Evolutionary conservation across 2,113 vertebrate species (phyloP).

Genomic region (Benitochromis conjunctus): DNA sequence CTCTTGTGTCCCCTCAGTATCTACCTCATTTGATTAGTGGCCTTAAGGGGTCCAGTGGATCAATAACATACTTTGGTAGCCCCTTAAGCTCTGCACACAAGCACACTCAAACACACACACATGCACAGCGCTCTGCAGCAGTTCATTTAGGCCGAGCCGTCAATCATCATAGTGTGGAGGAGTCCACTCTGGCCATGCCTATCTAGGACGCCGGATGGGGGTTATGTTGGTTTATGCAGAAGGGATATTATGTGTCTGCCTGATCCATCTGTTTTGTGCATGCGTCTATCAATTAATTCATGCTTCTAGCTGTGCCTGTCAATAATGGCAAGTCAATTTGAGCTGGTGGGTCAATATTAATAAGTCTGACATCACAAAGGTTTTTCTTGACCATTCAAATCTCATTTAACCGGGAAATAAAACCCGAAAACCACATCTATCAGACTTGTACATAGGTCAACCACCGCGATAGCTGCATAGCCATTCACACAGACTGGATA

Average conservation of each 20-base stretch:
- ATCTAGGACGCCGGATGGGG: constrained; percentile 14
- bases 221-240: not conserved
- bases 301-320: constrained; percentile 8
- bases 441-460: not conserved
- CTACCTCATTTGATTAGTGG: constrained; percentile 65
- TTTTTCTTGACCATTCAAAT: not conserved
- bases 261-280: constrained; percentile 50
- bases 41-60: constrained; percentile 58
- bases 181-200: constrained; percentile 33
- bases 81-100: not conserved
- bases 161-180: constrained; percentile 53
- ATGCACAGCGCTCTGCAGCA: constrained; percentile 9
- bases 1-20: constrained; percentile 40
- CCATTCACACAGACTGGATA: not conserved
- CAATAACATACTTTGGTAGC: constrained; percentile 60
- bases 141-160: constrained; percentile 54
- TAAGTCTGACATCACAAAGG: not conserved
- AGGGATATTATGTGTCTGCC: constrained; percentile 36
- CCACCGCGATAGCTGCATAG: not conserved
- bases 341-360: not conserved
- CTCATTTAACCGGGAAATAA: not conserved
- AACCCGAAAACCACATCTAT: not conserved
- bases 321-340: not conserved
- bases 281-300: constrained; percentile 28
- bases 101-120: not conserved